Base-by-base conservation (phyloP, 2,888 invertebrate genomes). In the Agrochola lota region DNA sequence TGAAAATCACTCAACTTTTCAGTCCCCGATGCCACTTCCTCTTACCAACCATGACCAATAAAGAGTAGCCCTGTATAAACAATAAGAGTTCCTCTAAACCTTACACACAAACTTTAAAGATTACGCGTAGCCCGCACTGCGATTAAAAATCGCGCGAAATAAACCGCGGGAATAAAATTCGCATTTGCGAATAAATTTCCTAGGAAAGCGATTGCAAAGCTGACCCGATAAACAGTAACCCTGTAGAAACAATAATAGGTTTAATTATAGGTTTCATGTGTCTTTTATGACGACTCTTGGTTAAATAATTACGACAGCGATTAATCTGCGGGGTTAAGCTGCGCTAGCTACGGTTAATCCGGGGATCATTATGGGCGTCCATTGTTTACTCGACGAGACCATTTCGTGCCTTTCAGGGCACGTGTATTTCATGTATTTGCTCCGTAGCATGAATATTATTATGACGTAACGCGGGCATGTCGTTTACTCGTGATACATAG, bases 341-440 rank as follows among this genome's bases (percentile, higher is more conserved):
- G 3, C n/a, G 30, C 15, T 46, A 23, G 40, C 20, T 46, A 35
- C 4, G 15, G 66, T 30, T 81, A 67, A 81, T 67, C 81, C 66
- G 17, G n/a, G 74, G 67, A 67, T 79, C 30, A 66, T 49, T 57
- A 49, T 43, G 40, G n/a, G 23, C 17, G 40, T 20, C 75, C 74
- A 43, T 74, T 74, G 67, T 63, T 79, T 79, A 75, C 46, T 43
- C 20, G 67, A 67, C 30, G 55, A 12, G 23, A 20, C 55, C 46
- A 59, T 30, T 73, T 46, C 26, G 40, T 40, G 73, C 43, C 26
- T 62, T n/a, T 52, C 43, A 40, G 12, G 17, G 52, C n/a, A 35
- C 17, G 40, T 52, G 30, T 8, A 20, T 23, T 69, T 52, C 12
- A 40, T 43, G n/a, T 8, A 20, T 35, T 69, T 40, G 17, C 40